phyloP scores from a whole-genome alignment of 2,888 invertebrate species.

The Cepaea hortensis region DNA sequence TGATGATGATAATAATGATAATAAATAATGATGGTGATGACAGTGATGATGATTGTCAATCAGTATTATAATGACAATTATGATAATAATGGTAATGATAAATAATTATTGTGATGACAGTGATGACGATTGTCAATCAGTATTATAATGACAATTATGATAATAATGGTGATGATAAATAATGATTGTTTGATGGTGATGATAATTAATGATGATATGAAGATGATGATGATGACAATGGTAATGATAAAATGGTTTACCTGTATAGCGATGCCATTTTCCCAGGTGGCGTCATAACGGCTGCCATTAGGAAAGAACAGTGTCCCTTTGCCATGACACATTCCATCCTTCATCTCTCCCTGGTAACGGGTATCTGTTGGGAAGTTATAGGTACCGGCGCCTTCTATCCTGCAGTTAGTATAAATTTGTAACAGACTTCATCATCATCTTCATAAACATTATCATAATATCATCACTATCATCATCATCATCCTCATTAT shows the following conservation, averaged over 20 bases:
- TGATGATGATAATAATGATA: too few species aligned
- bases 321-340: conserved; percentile 84
- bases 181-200: too few species aligned
- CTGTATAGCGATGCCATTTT: conserved; percentile 80
- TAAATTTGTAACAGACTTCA: neutral
- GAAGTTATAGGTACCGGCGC: conserved; percentile 74
- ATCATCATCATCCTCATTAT: neutral
- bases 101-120: too few species aligned
- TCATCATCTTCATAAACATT: neutral
- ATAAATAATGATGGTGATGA: too few species aligned
- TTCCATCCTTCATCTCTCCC: conserved; percentile 83
- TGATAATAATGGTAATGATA: too few species aligned
- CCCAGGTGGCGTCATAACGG: conserved; percentile 82
- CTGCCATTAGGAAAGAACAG: conserved; percentile 82
- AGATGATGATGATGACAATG: too few species aligned
- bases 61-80: too few species aligned
- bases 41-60: too few species aligned
- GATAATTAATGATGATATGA: too few species aligned
- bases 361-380: conserved; percentile 78
- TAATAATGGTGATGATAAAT: too few species aligned
- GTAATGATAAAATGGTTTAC: conserved; percentile 66
- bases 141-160: too few species aligned
- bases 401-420: conserved; percentile 71
- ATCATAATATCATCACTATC: neutral
- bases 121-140: too few species aligned